Base-by-base conservation (phyloP, 2,888 invertebrate genomes). In the Drosophila mimetica region DNA sequence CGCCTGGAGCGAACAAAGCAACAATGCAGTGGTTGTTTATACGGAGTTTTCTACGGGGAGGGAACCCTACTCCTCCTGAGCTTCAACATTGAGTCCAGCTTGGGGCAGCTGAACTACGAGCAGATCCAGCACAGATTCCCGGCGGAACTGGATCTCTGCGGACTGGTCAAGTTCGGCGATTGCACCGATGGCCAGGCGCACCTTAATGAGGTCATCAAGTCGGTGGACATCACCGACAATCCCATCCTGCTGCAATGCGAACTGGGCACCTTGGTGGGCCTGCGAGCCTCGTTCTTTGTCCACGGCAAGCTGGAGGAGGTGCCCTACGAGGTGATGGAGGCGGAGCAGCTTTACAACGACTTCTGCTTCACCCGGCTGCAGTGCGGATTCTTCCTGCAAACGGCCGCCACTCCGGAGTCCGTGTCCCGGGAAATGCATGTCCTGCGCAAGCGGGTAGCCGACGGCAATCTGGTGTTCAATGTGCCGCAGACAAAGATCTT, bases 211-310 rank as follows among this genome's bases (percentile, higher is more conserved):
- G 93, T 93, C 77, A 89, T 94, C 39, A 93, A 94, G 91, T 94
- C 95, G 91, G 94, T 96, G 61, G 95, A 96, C 89, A 95, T 96
- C 81, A 96, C 96, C 52, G 96, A 96, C 87, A 96, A 96, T 92
- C 96, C 96, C 3, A 92, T 96, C 61, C 92, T 96, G 53, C 91
- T 96, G 41, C 92, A 93, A 61, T 93, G 93, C 77, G 92, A 92
- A 18, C 91, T 93, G 70, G 93, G 93, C 14, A 93, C 93, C 74
- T 91, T 93, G n/a, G 91, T 92, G 18, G 93, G 93, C 13, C 91
- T 96, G 79, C 93, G 94, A 85, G 93, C 95, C 11, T 94, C 94
- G 75, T 94, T 95, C 89, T 93, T 95, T 73, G 93, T 95, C 37
- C 95, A 96, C 91, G 95, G 95, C 70, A 94, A 95, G 87, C 92